These are phyloP conservation scores for Bucco capensis DNA, from an alignment of 2,113 vertebrate genomes.

Conservation along the genomic window DNA sequence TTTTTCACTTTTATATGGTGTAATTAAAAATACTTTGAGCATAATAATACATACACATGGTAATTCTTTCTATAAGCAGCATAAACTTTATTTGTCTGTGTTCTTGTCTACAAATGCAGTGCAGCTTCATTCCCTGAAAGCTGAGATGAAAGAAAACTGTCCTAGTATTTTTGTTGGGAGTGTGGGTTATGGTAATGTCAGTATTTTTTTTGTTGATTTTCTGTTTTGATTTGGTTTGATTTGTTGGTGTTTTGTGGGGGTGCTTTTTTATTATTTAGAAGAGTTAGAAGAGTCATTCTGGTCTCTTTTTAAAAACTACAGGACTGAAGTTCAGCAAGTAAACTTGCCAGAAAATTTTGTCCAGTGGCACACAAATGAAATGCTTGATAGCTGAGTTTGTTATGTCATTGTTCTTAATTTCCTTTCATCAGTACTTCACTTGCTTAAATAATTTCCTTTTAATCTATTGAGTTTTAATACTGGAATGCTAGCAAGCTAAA, in stretches of 20 bases:
- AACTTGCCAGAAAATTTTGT: not conserved
- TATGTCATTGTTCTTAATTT: not conserved
- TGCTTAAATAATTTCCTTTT: not conserved
- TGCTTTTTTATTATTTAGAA: not conserved
- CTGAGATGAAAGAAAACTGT: not conserved
- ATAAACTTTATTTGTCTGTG: not conserved
- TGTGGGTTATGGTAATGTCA: accelerated
- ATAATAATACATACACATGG: not conserved
- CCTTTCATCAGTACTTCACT: not conserved
- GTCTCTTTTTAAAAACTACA: not conserved
- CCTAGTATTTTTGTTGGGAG: accelerated
- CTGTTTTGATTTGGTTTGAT: no score
- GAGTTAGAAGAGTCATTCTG: not conserved
- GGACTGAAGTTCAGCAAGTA: not conserved
- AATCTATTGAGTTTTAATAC: not conserved
- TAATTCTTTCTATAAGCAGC: not conserved
- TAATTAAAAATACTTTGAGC: not conserved
- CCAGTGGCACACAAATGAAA: not conserved
- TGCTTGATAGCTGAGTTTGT: not conserved
- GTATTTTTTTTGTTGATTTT: not conserved
- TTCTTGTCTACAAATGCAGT: not conserved
- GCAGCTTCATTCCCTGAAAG: not conserved
- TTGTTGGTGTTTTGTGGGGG: not conserved
- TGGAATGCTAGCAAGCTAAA: not conserved
- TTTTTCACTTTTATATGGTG: not conserved